These are phyloP conservation scores for Perdita meconis DNA, from an alignment of 2,888 invertebrate species.

Conservation along the genomic window DNA sequence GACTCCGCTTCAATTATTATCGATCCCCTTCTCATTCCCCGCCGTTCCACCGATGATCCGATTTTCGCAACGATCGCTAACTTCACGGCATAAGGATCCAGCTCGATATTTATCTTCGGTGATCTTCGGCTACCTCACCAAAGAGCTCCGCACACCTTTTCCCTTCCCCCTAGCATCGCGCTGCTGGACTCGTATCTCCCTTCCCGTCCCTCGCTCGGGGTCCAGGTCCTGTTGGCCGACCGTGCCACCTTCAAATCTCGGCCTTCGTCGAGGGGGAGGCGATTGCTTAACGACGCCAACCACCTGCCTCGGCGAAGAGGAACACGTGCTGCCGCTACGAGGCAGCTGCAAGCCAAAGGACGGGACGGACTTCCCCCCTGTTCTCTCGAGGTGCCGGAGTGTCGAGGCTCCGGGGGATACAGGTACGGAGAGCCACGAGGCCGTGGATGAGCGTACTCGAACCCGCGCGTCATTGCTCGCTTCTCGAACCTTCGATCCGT, in stretches of 20 bases:
- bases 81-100: slow-evolving; percentile 18
- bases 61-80: slow-evolving; percentile 22
- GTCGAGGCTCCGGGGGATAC: slow-evolving; percentile 33
- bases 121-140: slow-evolving; percentile 33
- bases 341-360: slow-evolving; percentile 69
- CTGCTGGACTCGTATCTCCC: slow-evolving; percentile 38
- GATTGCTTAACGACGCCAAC: slow-evolving; percentile 81
- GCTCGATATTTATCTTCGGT: slow-evolving; percentile 18
- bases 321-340: slow-evolving; percentile 78
- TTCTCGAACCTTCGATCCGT: slow-evolving; percentile 40
- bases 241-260: slow-evolving; percentile 77
- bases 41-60: slow-evolving; percentile 7
- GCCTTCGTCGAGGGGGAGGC: slow-evolving; percentile 77
- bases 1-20: slow-evolving; percentile 1
- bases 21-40: neutral
- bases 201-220: slow-evolving; percentile 20
- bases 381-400: slow-evolving; percentile 63
- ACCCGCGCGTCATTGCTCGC: slow-evolving; percentile 15
- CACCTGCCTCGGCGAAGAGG: slow-evolving; percentile 80
- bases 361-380: slow-evolving; percentile 47
- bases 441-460: slow-evolving; percentile 26
- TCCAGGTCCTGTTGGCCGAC: slow-evolving; percentile 42
- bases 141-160: slow-evolving; percentile 50
- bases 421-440: slow-evolving; percentile 36
- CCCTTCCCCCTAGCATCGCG: slow-evolving; percentile 39